These are phyloP conservation scores for Aphrophora alni DNA, from an alignment of 2,888 invertebrate genomes.

Conservation along the genomic window DNA sequence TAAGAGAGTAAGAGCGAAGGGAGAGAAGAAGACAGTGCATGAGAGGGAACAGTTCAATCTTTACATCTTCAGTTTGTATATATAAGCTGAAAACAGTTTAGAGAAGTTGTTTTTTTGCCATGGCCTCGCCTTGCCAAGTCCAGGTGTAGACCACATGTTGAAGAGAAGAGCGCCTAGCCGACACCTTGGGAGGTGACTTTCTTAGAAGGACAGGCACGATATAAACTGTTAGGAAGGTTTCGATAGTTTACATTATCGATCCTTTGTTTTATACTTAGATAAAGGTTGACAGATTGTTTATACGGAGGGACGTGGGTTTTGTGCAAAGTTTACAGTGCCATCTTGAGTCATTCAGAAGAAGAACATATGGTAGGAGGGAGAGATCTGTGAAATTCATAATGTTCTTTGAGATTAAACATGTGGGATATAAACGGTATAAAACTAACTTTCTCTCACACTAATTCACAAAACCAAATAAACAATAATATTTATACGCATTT, in stretches of 20 bases:
- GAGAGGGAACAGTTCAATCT: too few species aligned
- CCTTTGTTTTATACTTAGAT: not conserved
- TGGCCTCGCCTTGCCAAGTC: not conserved
- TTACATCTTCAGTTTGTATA: too few species aligned
- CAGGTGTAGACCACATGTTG: not conserved
- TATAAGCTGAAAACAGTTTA: too few species aligned
- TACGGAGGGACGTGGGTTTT: not conserved
- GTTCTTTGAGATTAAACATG: too few species aligned
- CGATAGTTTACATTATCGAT: not conserved
- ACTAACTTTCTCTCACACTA: too few species aligned
- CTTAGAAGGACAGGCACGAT: not conserved
- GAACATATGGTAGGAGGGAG: too few species aligned
- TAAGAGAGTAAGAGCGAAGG: too few species aligned
- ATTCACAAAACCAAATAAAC: too few species aligned
- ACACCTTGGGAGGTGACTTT: constrained; percentile 4
- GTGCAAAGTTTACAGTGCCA: not conserved
- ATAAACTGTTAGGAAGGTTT: not conserved
- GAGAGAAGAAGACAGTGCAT: too few species aligned
- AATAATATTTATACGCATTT: too few species aligned
- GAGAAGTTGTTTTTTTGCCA: constrained; percentile 6
- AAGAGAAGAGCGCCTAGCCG: not conserved
- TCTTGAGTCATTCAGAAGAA: not conserved
- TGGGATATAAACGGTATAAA: too few species aligned
- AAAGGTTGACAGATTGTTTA: not conserved
- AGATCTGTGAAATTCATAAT: too few species aligned